Evolutionary conservation across 2,888 invertebrate species (phyloP), one percentile per base, ranked within the genome.

Genomic region (Scaptomyza reducta): DNA sequence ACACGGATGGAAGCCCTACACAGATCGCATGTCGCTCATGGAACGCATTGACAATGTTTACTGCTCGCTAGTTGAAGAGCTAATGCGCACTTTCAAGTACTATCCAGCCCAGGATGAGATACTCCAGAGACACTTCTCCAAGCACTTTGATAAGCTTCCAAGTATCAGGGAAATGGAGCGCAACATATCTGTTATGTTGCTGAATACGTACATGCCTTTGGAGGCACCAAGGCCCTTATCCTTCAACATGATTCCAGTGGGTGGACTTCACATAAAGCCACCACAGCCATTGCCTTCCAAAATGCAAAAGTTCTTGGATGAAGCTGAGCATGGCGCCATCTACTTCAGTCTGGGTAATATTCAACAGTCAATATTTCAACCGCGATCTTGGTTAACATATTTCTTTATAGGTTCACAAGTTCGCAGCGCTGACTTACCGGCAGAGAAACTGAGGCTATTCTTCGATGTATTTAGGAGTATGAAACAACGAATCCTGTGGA

Each of bases 11-110:
- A 70, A 91, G n/a, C 80, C 89, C 0, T 91, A 85, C 25, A 90
- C 92, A 0, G 93, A 93, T 6, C 77, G 81, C 13, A 92, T 93
- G 87, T 92, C 90, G 25, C 93, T 95, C 63, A 89, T 88, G 77
- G 91, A 93, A 70, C 88, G 94, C 72, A 53, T 93, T 0, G 85
- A 91, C 25, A 94, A 94, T 77, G 89, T 93, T 0, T 89, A 91
- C 0, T 54, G 80, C 3, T 77, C 79, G 2, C 18, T 89, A 0
- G 77, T 78, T 10, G 89, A 91, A 9, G 80, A 90, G 3, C 53
- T 79, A 0, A 46, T 75, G 5, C 64, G 90, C 10, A 69, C 76
- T 31, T 87, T 77, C 57, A 77, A 74, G 7, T 89, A 88, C 35
- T 78, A 90, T 11, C 89, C 91, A 0, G 74, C 76, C n/a, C 90